Evolutionary conservation across 2,888 invertebrate species (phyloP).

Genomic region (Seira musarum): DNA sequence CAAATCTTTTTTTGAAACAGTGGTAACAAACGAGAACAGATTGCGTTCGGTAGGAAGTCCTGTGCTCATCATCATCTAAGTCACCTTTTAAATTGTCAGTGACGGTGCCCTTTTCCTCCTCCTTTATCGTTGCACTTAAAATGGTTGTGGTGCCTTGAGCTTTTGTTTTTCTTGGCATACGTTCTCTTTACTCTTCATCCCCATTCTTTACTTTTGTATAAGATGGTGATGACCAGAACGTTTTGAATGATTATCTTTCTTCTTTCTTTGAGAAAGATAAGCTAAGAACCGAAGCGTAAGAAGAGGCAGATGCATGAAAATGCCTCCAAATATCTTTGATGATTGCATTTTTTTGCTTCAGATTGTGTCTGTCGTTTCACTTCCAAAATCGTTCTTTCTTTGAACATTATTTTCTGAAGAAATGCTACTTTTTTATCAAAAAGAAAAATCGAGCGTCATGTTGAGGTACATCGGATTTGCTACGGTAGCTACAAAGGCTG

Average conservation of each 20-base stretch:
- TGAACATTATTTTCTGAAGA: slow-evolving; percentile 28
- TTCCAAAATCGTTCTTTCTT: slow-evolving; percentile 33
- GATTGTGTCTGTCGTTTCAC: too few relatives aligned
- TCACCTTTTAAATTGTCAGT: slow-evolving; percentile 51
- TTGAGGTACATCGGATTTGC: slow-evolving; percentile 52
- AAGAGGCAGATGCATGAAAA: slow-evolving; percentile 34
- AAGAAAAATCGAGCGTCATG: slow-evolving; percentile 40
- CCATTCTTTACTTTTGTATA: slow-evolving; percentile 26
- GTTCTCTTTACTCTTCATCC: slow-evolving; percentile 23
- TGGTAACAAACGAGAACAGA: slow-evolving; percentile 46
- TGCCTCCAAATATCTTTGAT: slow-evolving; percentile 26
- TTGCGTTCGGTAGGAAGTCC: slow-evolving; percentile 47
- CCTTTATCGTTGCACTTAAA: slow-evolving; percentile 39
- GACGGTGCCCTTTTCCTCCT: slow-evolving; percentile 20
- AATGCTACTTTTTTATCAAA: slow-evolving; percentile 33
- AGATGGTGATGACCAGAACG: slow-evolving; percentile 30
- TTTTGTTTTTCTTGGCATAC: slow-evolving; percentile 42
- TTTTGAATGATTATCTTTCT: slow-evolving; percentile 45
- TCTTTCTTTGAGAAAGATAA: too few relatives aligned
- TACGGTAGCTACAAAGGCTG: slow-evolving; percentile 41
- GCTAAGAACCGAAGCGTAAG: too few relatives aligned
- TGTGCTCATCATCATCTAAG: slow-evolving; percentile 40
- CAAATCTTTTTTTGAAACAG: slow-evolving; percentile 37
- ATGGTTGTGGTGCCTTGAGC: slow-evolving; percentile 12
- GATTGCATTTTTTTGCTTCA: too few relatives aligned